These are phyloP conservation scores for Myopa testacea DNA, from an alignment of 2,888 invertebrate genomes.

Conservation along the genomic window DNA sequence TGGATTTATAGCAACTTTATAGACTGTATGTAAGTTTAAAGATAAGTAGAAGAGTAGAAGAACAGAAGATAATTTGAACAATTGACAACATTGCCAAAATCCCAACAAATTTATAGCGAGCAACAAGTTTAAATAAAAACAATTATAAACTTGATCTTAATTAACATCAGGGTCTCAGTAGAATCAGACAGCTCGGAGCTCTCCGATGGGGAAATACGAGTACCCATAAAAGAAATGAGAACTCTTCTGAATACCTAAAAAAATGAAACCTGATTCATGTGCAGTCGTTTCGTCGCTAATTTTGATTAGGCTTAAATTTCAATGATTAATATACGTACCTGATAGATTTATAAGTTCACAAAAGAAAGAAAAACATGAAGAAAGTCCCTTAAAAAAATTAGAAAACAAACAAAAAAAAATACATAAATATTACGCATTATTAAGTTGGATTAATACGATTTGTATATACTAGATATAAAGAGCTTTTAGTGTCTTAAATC, in stretches of 20 bases:
- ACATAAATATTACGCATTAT: constrained; percentile 1
- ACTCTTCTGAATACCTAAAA: no score
- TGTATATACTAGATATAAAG: constrained; percentile 17
- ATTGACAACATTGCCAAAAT: no score
- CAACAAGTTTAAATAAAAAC: neutral
- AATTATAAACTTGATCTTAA: no score
- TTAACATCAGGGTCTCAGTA: no score
- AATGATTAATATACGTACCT: constrained; percentile 30
- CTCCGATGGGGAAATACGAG: no score
- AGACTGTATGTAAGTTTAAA: neutral
- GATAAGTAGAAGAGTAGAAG: neutral
- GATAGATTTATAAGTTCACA: constrained; percentile 26
- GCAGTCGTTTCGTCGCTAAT: no score
- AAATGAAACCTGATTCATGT: no score
- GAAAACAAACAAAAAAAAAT: constrained; percentile 23
- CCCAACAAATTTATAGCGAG: neutral
- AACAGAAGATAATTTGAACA: no score
- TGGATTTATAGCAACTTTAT: no score
- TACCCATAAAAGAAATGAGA: no score
- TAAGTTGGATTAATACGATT: neutral
- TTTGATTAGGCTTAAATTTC: neutral
- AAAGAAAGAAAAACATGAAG: neutral
- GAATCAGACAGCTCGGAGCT: no score
- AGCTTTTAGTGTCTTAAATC: constrained; percentile 37
- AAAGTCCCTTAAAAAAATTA: neutral